Conservation (phyloP, 2,888 invertebrate species). For the Eristalis intricaria region DNA sequence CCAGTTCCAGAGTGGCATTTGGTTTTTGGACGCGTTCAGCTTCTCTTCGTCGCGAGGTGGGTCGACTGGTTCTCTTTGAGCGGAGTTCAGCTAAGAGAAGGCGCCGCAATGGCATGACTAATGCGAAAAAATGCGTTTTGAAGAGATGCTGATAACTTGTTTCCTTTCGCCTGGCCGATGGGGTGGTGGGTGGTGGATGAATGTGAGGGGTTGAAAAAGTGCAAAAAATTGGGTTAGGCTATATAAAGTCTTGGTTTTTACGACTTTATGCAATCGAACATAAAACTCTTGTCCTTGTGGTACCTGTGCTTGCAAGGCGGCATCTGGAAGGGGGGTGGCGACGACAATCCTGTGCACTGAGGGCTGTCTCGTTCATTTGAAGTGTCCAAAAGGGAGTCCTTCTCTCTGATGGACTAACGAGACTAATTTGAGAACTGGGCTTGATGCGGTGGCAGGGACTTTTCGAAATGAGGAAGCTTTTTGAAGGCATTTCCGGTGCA, state of each 20-base stretch:
- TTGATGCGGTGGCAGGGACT: no score
- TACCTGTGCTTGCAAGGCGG: background rate
- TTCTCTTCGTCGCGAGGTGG: conserved; percentile 1
- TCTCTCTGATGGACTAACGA: background rate
- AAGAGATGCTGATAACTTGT: conserved; percentile 16
- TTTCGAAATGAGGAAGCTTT: no score
- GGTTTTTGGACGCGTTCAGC: no score
- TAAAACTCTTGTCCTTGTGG: background rate
- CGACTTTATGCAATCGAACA: background rate
- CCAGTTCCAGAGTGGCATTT: background rate
- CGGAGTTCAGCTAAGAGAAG: conserved; percentile 28
- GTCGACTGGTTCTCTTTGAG: background rate
- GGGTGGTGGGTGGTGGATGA: background rate
- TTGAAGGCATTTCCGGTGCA: no score
- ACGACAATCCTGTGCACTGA: background rate
- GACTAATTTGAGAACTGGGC: no score
- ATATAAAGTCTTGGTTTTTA: background rate
- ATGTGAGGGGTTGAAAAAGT: conserved; percentile 9
- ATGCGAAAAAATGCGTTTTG: conserved; percentile 15
- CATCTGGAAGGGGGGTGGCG: background rate
- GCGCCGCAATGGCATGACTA: background rate
- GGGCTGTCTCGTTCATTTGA: no score
- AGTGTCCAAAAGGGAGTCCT: background rate
- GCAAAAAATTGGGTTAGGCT: conserved; percentile 49
- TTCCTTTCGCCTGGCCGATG: background rate